These are phyloP conservation scores for Sycophila sp. DNA, from an alignment of 1,140 invertebrate genomes.

Conservation along the genomic window DNA sequence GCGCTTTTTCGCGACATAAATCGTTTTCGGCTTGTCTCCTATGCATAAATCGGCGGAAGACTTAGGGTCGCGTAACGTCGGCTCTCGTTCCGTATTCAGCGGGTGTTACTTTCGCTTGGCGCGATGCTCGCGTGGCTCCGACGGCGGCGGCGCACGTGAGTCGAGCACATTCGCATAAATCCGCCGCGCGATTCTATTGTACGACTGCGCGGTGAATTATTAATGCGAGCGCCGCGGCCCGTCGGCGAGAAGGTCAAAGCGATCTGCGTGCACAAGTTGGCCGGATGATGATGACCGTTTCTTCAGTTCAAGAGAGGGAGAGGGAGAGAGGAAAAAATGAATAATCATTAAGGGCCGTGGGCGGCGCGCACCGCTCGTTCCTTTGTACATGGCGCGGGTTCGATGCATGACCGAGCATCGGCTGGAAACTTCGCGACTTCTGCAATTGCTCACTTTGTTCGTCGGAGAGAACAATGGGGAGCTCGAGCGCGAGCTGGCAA, in stretches of 20 bases:
- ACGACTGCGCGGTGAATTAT: slow-evolving; percentile 17
- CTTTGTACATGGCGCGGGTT: neutral
- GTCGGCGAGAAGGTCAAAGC: slow-evolving; percentile 26
- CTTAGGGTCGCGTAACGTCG: neutral
- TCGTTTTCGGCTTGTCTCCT: too few species aligned
- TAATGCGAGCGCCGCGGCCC: slow-evolving; percentile 2
- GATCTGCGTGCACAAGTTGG: slow-evolving; percentile 14
- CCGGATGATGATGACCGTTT: slow-evolving; percentile 9
- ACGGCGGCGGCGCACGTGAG: slow-evolving; percentile 1
- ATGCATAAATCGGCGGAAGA: neutral
- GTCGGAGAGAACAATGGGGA: neutral
- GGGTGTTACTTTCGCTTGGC: slow-evolving; percentile 16
- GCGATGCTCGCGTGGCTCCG: slow-evolving; percentile 6
- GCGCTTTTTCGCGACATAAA: too few species aligned
- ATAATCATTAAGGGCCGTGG: slow-evolving; percentile 33
- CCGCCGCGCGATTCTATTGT: slow-evolving; percentile 16
- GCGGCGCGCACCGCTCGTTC: neutral
- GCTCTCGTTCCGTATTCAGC: slow-evolving; percentile 4
- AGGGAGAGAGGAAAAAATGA: slow-evolving; percentile 23
- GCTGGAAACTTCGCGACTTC: slow-evolving; percentile 2
- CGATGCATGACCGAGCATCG: neutral
- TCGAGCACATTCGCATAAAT: slow-evolving; percentile 2
- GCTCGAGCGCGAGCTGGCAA: neutral
- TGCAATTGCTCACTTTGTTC: slow-evolving; percentile 20
- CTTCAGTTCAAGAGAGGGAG: neutral